Evolutionary conservation across 2,797 vertebrate species (phyloP).

Genomic region (Chanos chanos): DNA sequence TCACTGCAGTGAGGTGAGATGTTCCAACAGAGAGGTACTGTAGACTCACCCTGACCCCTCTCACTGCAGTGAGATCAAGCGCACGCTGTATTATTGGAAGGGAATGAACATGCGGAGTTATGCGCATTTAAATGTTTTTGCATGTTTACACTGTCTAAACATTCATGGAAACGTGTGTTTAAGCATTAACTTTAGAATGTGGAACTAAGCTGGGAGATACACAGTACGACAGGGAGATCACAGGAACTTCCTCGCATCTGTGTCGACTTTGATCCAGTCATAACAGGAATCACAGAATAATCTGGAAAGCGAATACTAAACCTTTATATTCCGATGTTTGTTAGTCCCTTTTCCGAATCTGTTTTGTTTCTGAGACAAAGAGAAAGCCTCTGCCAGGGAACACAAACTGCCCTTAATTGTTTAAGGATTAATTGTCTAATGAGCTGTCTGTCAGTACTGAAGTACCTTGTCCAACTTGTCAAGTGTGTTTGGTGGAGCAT

Average conservation of each 20-base stretch:
- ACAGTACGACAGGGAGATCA: too few species aligned
- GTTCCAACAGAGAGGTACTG: slow-evolving; percentile 53
- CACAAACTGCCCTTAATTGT: background rate
- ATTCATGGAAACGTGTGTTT: too few species aligned
- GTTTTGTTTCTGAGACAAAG: background rate
- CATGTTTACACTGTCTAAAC: too few species aligned
- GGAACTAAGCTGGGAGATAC: too few species aligned
- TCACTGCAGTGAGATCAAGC: background rate
- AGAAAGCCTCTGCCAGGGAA: background rate
- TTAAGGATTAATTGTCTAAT: background rate
- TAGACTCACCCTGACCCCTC: background rate
- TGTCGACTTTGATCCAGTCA: too few species aligned
- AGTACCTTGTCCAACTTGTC: background rate
- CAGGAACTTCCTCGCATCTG: too few species aligned
- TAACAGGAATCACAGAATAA: too few species aligned
- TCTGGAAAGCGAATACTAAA: too few species aligned
- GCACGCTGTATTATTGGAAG: too few species aligned
- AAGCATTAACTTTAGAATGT: too few species aligned
- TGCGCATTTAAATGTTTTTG: too few species aligned
- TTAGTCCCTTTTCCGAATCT: background rate
- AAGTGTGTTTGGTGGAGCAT: background rate
- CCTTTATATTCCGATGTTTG: background rate
- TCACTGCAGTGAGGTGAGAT: slow-evolving; percentile 69
- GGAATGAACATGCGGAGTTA: too few species aligned
- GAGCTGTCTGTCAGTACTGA: background rate